Percentiles rank a stretch among this genome's conserved stretches.
Conservation (phyloP, 2,797 vertebrate species). For the Myotis vivesi region DNA sequence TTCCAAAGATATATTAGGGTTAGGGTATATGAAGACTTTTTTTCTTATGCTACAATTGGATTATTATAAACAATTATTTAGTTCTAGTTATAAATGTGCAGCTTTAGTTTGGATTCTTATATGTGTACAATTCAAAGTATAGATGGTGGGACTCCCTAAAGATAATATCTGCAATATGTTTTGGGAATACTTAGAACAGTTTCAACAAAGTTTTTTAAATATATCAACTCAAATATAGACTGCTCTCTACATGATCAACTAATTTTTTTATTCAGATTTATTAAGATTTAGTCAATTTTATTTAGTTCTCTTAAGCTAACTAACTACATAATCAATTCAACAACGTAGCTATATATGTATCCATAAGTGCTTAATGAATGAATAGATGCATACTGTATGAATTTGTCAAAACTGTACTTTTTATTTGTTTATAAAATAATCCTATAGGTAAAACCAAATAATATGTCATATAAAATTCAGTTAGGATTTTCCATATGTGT, state of each 20-base stretch:
- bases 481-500: not conserved
- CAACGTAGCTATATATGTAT: not conserved
- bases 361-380: not conserved
- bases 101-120: not conserved
- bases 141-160: not conserved
- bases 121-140: not conserved
- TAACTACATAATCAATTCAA: not conserved
- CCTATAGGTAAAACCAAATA: not conserved
- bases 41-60: not conserved
- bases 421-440: not conserved
- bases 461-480: not conserved
- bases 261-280: not conserved
- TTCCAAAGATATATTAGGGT: not conserved
- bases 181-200: not conserved
- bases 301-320: not conserved
- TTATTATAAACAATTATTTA: not conserved
- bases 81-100: not conserved
- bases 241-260: not conserved
- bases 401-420: not conserved
- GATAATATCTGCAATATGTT: not conserved
- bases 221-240: not conserved
- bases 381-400: not conserved
- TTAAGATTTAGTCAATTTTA: not conserved
- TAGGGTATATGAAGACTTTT: not conserved
- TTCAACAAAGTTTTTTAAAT: not conserved